phyloP scores from a whole-genome alignment of 2,888 invertebrate genomes.

The Ophion costatus region DNA sequence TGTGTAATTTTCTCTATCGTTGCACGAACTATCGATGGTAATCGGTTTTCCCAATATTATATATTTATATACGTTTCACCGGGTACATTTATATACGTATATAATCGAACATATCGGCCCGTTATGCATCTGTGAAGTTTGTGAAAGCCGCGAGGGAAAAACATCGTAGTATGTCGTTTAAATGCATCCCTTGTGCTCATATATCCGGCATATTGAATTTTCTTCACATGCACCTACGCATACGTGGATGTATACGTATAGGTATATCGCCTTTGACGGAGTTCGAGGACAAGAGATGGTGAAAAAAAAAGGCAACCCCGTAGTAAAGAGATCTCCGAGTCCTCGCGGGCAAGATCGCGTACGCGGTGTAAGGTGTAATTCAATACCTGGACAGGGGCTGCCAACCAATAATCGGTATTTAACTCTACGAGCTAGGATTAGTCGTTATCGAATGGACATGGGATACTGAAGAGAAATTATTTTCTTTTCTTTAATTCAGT shows the following conservation, averaged over 20 bases:
- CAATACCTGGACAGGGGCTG: too few relatives aligned
- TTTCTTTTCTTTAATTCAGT: too few relatives aligned
- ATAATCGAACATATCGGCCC: slow-evolving; percentile 22
- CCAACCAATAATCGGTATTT: too few relatives aligned
- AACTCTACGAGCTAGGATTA: too few relatives aligned
- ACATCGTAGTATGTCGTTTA: slow-evolving; percentile 22
- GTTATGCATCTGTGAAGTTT: slow-evolving; percentile 50
- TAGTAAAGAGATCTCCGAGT: not conserved
- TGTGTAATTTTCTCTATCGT: slow-evolving; percentile 17
- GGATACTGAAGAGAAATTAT: too few relatives aligned
- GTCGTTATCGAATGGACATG: too few relatives aligned
- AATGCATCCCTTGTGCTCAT: slow-evolving; percentile 12
- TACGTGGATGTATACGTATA: not conserved
- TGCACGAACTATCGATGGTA: slow-evolving; percentile 7
- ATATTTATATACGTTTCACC: not conserved
- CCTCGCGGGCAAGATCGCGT: not conserved
- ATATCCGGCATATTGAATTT: slow-evolving; percentile 22
- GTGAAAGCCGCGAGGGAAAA: slow-evolving; percentile 18
- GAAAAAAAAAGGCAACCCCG: not conserved
- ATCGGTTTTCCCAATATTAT: not conserved
- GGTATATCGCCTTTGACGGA: not conserved
- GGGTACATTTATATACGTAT: not conserved
- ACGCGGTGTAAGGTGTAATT: not conserved
- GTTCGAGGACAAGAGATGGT: not conserved
- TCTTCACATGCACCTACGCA: not conserved